phyloP scores from a whole-genome alignment of 1,140 invertebrate genomes.

The Lethocerus indicus region DNA sequence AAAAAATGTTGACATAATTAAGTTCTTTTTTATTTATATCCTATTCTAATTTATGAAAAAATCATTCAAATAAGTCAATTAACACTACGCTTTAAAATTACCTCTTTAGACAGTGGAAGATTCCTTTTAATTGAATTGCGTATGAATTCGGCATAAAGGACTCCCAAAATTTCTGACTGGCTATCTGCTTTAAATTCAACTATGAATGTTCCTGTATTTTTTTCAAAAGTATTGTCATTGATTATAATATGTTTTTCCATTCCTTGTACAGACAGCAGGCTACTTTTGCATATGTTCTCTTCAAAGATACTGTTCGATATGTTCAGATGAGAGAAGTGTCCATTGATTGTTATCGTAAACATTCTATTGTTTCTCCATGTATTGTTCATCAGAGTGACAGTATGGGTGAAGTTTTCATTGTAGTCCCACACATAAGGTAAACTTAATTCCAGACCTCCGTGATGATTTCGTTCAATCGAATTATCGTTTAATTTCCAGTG shows the following conservation, averaged over 20 bases:
- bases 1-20: not conserved
- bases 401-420: constrained; percentile 85
- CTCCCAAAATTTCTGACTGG: constrained; percentile 81
- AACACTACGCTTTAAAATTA: constrained; percentile 9
- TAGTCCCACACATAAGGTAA: constrained; percentile 91
- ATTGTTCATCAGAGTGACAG: constrained; percentile 69
- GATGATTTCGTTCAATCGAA: constrained; percentile 65
- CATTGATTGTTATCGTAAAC: constrained; percentile 70
- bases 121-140: constrained; percentile 68
- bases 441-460: constrained; percentile 66
- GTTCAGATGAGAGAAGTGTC: constrained; percentile 76
- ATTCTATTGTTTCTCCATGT: constrained; percentile 71
- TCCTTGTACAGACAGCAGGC: constrained; percentile 71
- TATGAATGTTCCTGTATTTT: constrained; percentile 72
- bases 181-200: constrained; percentile 79
- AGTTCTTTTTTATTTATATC: not conserved
- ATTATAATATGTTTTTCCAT: constrained; percentile 92
- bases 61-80: not conserved
- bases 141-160: constrained; percentile 59
- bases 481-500: constrained; percentile 83
- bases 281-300: constrained; percentile 65
- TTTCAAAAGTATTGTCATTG: constrained; percentile 52
- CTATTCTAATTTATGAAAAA: not conserved
- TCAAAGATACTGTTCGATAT: constrained; percentile 73
- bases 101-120: constrained; percentile 22